phyloP scores from a whole-genome alignment of 1,140 invertebrate species.

The Aporrectodea caliginosa region DNA sequence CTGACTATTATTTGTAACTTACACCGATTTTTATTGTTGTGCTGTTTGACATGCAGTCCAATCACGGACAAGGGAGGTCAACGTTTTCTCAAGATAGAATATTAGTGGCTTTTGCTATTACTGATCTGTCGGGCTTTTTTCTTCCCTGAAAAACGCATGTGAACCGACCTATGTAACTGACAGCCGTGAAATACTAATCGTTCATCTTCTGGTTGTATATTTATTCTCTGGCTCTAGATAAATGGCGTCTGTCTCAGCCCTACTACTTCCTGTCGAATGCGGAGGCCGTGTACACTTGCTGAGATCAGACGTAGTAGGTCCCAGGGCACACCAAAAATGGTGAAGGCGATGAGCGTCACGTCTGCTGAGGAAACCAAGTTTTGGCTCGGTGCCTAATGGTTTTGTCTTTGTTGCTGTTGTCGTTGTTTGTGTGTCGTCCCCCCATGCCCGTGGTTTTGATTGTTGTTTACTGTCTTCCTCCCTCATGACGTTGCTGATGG shows the following conservation, averaged over 20 bases:
- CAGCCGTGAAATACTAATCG: background rate
- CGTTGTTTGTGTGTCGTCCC: no score
- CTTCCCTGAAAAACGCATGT: background rate
- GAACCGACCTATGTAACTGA: no score
- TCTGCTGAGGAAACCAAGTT: background rate
- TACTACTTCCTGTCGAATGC: background rate
- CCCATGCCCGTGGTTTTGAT: no score
- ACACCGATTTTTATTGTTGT: no score
- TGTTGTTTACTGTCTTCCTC: no score
- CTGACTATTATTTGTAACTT: no score
- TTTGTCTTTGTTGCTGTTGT: no score
- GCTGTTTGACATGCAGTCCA: background rate
- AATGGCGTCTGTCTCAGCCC: background rate
- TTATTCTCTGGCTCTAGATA: background rate
- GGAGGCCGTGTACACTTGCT: background rate
- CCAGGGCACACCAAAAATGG: background rate
- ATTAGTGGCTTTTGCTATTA: background rate
- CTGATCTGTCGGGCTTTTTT: background rate
- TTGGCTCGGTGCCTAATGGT: background rate
- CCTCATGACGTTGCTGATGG: no score
- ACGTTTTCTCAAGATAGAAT: background rate
- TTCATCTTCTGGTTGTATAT: background rate
- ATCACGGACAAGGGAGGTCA: background rate
- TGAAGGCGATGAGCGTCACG: background rate
- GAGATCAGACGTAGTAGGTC: background rate